Evolutionary conservation across 2,888 invertebrate genomes (phyloP).

Genomic region (Philaethria dido): DNA sequence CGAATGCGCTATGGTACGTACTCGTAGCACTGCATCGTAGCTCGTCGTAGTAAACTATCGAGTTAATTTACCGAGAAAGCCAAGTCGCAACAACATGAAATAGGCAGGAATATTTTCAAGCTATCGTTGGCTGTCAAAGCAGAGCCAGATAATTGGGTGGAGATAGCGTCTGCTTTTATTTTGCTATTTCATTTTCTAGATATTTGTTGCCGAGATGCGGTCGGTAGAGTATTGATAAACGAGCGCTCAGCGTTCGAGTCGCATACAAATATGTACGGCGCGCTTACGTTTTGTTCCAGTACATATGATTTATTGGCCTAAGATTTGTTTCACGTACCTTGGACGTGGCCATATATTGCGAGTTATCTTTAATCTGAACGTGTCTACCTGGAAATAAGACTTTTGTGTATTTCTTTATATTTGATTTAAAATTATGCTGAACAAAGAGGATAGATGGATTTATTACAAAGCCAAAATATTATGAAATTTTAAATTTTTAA

Average conservation of each 20-base stretch:
- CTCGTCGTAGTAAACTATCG: slow-evolving; percentile 8
- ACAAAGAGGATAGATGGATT: neutral
- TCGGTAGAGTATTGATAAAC: slow-evolving; percentile 71
- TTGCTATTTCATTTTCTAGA: slow-evolving; percentile 36
- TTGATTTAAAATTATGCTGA: neutral
- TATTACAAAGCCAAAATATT: neutral
- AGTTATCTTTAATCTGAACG: slow-evolving; percentile 6
- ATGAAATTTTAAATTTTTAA: no score
- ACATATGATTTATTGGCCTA: slow-evolving; percentile 10
- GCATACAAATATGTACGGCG: slow-evolving; percentile 17
- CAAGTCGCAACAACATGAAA: slow-evolving; percentile 18
- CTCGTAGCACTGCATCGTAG: slow-evolving; percentile 11
- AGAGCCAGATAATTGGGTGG: slow-evolving; percentile 34
- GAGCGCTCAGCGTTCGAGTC: slow-evolving; percentile 50
- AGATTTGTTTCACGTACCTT: slow-evolving; percentile 16
- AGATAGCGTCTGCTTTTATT: slow-evolving; percentile 34
- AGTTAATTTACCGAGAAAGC: slow-evolving; percentile 15
- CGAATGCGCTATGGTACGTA: neutral
- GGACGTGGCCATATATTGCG: neutral
- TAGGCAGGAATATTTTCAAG: slow-evolving; percentile 23
- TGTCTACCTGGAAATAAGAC: neutral
- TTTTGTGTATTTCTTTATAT: neutral
- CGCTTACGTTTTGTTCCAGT: slow-evolving; percentile 12
- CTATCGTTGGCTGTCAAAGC: slow-evolving; percentile 31
- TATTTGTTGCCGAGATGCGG: slow-evolving; percentile 41